Evolutionary conservation across 1,140 invertebrate species (phyloP).

Genomic region (Hycleus phaleratus): DNA sequence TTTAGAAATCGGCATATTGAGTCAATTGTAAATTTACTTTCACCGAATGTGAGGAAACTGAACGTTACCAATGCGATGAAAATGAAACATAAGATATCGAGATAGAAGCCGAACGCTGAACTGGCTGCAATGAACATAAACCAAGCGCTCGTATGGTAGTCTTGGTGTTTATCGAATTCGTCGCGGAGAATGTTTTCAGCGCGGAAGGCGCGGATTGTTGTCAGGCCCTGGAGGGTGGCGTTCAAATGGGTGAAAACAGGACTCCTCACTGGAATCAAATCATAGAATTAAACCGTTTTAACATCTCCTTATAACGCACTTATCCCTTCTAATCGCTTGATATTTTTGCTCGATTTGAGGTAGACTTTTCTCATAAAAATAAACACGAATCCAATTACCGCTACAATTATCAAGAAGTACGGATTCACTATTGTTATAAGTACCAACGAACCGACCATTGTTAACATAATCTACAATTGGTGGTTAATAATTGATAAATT

Average conservation of each 20-base stretch:
- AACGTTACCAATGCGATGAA: constrained; percentile 54
- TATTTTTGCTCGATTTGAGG: constrained; percentile 53
- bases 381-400: constrained; percentile 50
- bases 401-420: constrained; percentile 52
- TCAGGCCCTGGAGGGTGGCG: constrained; percentile 56
- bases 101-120: constrained; percentile 62
- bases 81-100: constrained; percentile 58
- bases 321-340: constrained; percentile 58
- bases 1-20: not conserved
- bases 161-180: constrained; percentile 46
- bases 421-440: constrained; percentile 56
- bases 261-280: constrained; percentile 34
- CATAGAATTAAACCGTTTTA: not conserved
- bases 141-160: constrained; percentile 45
- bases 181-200: constrained; percentile 49
- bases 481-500: not conserved
- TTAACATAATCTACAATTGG: constrained; percentile 44
- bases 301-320: constrained; percentile 39
- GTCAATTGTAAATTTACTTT: not conserved
- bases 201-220: constrained; percentile 57
- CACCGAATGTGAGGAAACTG: constrained; percentile 46
- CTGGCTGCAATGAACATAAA: constrained; percentile 58
- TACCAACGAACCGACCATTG: constrained; percentile 44
- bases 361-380: constrained; percentile 49
- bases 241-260: constrained; percentile 66